Conservation (phyloP, 2,113 vertebrate genomes). For the Triplophysa rosa region DNA sequence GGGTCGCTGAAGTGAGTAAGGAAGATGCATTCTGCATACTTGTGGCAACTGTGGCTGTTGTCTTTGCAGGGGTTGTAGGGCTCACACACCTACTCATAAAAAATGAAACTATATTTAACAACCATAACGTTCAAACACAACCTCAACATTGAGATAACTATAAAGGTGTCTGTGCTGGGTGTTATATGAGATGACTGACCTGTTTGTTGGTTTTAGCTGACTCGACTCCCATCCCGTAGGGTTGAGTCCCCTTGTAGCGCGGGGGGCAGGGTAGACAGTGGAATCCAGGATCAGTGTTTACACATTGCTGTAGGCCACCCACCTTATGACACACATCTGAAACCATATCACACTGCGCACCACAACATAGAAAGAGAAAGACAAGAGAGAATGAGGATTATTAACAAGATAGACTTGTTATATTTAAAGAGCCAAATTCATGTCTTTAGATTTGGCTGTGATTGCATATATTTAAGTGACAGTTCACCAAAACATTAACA, state of each 20-base stretch:
- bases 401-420: background rate
- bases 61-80: slow-evolving; percentile 95
- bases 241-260: slow-evolving; percentile 89
- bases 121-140: background rate
- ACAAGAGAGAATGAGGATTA: background rate
- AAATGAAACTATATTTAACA: background rate
- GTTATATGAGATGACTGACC: slow-evolving; percentile 63
- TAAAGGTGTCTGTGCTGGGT: background rate
- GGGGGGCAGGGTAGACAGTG: slow-evolving; percentile 92
- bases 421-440: too few relatives aligned
- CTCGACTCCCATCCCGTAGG: slow-evolving; percentile 85
- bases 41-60: slow-evolving; percentile 89
- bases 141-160: background rate
- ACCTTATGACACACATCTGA: slow-evolving; percentile 82
- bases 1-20: slow-evolving; percentile 89
- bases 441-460: too few relatives aligned
- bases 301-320: slow-evolving; percentile 80
- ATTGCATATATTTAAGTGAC: too few relatives aligned
- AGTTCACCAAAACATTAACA: too few relatives aligned
- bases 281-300: slow-evolving; percentile 94
- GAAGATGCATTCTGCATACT: slow-evolving; percentile 84
- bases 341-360: slow-evolving; percentile 84
- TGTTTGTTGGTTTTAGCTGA: slow-evolving; percentile 82
- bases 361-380: background rate
- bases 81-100: slow-evolving; percentile 82